phyloP scores from a whole-genome alignment of 2,888 invertebrate genomes.

The Crocallis elinguaria region DNA sequence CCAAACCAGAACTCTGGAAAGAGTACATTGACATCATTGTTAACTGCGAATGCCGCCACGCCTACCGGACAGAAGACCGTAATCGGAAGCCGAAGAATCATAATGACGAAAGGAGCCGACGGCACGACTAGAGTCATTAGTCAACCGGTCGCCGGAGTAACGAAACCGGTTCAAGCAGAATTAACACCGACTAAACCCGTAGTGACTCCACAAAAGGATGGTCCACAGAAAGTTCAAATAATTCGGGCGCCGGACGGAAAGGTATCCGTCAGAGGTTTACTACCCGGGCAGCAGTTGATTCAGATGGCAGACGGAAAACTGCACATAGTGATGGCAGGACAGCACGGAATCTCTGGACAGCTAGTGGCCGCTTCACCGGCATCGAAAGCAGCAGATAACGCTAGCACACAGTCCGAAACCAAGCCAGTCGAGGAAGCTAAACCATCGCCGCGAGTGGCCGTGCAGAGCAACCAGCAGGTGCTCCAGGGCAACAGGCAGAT shows the following conservation, averaged over 20 bases:
- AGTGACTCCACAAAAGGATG: constrained; percentile 71
- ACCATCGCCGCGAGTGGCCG: constrained; percentile 31
- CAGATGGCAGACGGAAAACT: constrained; percentile 97
- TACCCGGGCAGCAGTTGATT: constrained; percentile 96
- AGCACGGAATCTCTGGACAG: constrained; percentile 80
- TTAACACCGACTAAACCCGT: constrained; percentile 52
- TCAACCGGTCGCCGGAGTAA: constrained; percentile 79
- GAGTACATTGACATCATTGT: constrained; percentile 87
- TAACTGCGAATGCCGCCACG: constrained; percentile 80
- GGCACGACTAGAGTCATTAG: constrained; percentile 87
- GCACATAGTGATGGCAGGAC: constrained; percentile 90
- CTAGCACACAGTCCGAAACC: constrained; percentile 36
- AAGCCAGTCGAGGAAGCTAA: constrained; percentile 37
- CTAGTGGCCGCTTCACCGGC: constrained; percentile 67
- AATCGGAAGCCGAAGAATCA: constrained; percentile 87
- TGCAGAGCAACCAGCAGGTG: constrained; percentile 50
- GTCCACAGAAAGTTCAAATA: constrained; percentile 93
- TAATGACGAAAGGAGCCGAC: constrained; percentile 90
- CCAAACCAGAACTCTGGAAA: constrained; percentile 85
- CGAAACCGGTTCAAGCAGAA: constrained; percentile 60
- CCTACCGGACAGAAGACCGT: constrained; percentile 87
- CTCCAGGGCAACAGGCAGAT: constrained; percentile 62
- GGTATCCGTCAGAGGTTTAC: constrained; percentile 94
- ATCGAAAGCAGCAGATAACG: constrained; percentile 36
- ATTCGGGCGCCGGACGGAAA: constrained; percentile 96